A percentile compares a stretch with the other conserved stretches of the same genome.
These are phyloP conservation scores for Diaperis boleti DNA, from an alignment of 2,888 invertebrate species.

Conservation along the genomic window DNA sequence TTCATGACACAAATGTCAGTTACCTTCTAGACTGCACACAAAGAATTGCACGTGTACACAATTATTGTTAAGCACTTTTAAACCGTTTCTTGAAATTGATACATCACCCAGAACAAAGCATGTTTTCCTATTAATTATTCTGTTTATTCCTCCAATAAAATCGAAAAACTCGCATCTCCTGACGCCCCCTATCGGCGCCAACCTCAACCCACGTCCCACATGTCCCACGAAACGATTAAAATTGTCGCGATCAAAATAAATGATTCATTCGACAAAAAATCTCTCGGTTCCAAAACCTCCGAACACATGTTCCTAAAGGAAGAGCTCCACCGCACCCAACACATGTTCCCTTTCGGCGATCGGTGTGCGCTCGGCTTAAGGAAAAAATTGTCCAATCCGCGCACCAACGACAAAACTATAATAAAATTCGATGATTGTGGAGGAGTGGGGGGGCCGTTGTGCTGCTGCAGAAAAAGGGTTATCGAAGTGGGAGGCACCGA, in stretches of 20 bases:
- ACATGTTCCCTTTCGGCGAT: neutral
- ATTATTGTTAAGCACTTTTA: too few species aligned
- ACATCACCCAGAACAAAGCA: too few species aligned
- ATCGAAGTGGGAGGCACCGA: slow-evolving; percentile 63
- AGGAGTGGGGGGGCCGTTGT: slow-evolving; percentile 41
- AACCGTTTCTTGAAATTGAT: too few species aligned
- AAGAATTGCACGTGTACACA: too few species aligned
- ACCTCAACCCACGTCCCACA: slow-evolving; percentile 7
- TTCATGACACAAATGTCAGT: too few species aligned
- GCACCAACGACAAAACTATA: slow-evolving; percentile 60
- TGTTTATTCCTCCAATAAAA: too few species aligned
- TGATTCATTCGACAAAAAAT: slow-evolving; percentile 2
- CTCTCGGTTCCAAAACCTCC: neutral
- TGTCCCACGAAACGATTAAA: slow-evolving; percentile 10
- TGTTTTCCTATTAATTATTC: too few species aligned
- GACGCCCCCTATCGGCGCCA: slow-evolving; percentile 8
- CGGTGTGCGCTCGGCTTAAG: slow-evolving; percentile 6
- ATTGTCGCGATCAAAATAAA: slow-evolving; percentile 23
- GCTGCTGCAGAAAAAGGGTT: slow-evolving; percentile 55
- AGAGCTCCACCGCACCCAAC: neutral
- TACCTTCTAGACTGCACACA: too few species aligned
- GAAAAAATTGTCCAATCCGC: slow-evolving; percentile 49
- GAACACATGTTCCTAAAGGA: neutral
- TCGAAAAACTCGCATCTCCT: too few species aligned
- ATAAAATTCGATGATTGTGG: slow-evolving; percentile 62